Percentiles rank a stretch among this genome's conserved stretches.
phyloP scores from a whole-genome alignment of 2,113 vertebrate genomes.

The Tragelaphus buxtoni region DNA sequence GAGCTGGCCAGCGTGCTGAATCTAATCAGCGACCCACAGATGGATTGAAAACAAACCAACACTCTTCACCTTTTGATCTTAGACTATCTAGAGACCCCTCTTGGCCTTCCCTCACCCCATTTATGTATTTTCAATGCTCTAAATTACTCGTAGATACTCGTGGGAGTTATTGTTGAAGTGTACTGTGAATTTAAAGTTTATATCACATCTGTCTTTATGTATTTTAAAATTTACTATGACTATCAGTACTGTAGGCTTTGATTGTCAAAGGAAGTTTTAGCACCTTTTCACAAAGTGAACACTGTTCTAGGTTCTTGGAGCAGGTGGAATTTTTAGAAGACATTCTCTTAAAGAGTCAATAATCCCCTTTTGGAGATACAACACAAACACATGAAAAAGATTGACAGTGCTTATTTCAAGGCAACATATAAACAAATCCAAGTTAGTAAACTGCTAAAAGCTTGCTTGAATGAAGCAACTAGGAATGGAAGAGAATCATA shows the following conservation, averaged over 20 bases:
- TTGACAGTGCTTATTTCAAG: background rate
- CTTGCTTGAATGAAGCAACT: background rate
- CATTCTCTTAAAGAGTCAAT: background rate
- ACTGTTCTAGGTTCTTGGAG: background rate
- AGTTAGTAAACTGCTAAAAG: conserved; percentile 10
- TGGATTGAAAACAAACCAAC: background rate
- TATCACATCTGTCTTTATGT: background rate
- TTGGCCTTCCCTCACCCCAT: background rate
- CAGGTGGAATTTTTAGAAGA: conserved; percentile 13
- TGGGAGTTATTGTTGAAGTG: background rate
- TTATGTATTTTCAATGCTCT: background rate
- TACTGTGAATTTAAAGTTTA: conserved; percentile 15
- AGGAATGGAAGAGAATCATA: background rate
- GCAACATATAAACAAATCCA: conserved; percentile 5
- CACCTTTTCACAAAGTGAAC: background rate
- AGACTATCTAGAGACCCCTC: background rate
- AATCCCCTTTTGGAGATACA: background rate
- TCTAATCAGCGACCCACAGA: background rate
- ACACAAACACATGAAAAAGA: background rate
- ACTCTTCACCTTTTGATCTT: background rate
- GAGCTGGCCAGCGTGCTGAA: conserved; percentile 88
- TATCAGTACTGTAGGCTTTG: background rate
- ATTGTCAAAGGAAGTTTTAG: background rate
- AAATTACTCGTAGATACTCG: background rate
- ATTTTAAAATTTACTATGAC: background rate